Base-by-base conservation (phyloP, 2,113 vertebrate species). In the Suricata suricatta region DNA sequence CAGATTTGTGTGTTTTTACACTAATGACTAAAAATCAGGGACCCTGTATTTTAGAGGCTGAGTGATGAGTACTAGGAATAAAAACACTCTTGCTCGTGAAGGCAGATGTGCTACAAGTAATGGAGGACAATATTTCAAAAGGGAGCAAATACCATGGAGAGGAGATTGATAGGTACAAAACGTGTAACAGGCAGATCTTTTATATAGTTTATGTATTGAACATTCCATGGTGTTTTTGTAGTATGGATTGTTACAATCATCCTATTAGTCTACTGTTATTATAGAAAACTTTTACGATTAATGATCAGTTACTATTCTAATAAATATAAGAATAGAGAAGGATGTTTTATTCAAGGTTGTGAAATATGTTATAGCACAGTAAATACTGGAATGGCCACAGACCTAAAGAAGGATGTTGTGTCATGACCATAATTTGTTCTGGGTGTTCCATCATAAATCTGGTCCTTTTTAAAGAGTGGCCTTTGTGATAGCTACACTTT, bases 1-100 rank as follows among this genome's bases (percentile, higher is more conserved):
- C 17, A 92, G 57, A 97, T 97, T 81, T 97, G 33, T 76, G 33
- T 91, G 21, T 11, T 97, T 98, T 87, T 93, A 29, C 69, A 63
- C 64, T 33, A 9, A 64, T 84, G 1, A 10, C 54, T 97, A 83
- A 86, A 50, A 96, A 92, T 97, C 13, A 77, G 81, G 68, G 66
- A 60, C 31, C 31, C 38, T 44, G 31, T 88, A 50, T 41, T 88
- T 90, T 50, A 33, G 94, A 91, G 35, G n/a, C 13, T 74, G 63
- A 98, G 76, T 4, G 93, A 13, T 14, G 66, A 38, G 41, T 41
- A 23, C 6, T 52, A 72, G 0, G 15, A 92, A 68, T 63, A 47
- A 77, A 93, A 96, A 52, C 74, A 17, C 44, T 93, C 90, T 2
- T 21, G 33, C 60, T 54, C 60, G 0, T 54, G 10, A 15, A 31